Base-by-base conservation (phyloP, 1,140 invertebrate genomes). In the Polyergus mexicanus region DNA sequence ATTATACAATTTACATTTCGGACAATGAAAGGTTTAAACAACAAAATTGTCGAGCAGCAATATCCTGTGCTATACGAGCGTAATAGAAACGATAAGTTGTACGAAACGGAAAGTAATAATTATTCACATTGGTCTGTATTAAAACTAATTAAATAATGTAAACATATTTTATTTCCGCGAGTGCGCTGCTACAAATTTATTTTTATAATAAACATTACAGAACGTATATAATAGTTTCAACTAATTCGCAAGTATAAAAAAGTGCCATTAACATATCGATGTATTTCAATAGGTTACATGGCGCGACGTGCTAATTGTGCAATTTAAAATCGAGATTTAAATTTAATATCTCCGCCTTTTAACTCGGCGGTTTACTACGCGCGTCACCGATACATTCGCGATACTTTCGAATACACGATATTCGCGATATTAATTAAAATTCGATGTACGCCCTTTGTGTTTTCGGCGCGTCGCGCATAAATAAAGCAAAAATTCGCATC, bases 361-460 rank as follows among this genome's bases (percentile, higher is more conserved):
- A 83, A 83, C 54, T 35, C 38, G 35, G 25, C 19, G 47, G 51
- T 71, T 60, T 60, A 58, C 51, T n/a, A 38, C 13, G 44, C 65
- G 19, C 77, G 65, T 80, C 69, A 41, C 35, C 65, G 35, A 69
- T 58, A 19, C 35, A 41, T 44, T 19, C 35, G 35, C 66, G 66
- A 72, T 72, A 81, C 78, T 72, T 19, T 58, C n/a, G 66, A 58
- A 81, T 47, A 77, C 38, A 7, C 41, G 75, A 47, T 47, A 77
- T 32, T 41, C 22, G 38, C 13, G 41, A 28, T 38, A 41, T 83
- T 72, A 72, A 83, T 85, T 65, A 85, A 88, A 88, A 77, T 88
- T 47, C 56, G 72, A 44, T 60, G 60, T 51, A 56, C 25, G 16
- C 16, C 51, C 8, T n/a, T n/a, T 13, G 78, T 38, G n/a, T 62